Evolutionary conservation across 2,797 vertebrate species (phyloP).

Genomic region (Tokudaia tokunoshimensis): DNA sequence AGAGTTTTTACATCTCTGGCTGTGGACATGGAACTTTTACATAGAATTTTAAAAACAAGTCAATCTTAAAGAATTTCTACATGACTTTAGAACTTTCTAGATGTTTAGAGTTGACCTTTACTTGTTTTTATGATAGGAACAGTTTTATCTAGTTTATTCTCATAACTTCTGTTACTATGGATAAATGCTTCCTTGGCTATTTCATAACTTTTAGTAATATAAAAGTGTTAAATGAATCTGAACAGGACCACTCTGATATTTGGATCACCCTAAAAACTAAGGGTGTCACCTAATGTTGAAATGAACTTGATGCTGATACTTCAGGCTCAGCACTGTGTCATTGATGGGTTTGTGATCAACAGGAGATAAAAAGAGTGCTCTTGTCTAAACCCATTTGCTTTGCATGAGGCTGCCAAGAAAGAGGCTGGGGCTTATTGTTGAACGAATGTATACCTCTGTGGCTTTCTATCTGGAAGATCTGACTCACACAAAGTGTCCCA

Average conservation of each 20-base stretch:
- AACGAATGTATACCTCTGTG: neutral
- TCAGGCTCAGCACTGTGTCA: neutral
- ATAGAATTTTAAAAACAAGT: conserved; percentile 12
- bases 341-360: neutral
- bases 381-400: neutral
- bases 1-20: neutral
- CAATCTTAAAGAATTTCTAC: neutral
- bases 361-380: neutral
- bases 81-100: conserved; percentile 30
- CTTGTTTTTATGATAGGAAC: neutral
- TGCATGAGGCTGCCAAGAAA: neutral
- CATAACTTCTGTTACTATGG: neutral
- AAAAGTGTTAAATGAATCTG: conserved; percentile 4
- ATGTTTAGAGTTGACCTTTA: neutral
- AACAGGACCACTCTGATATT: neutral
- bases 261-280: neutral
- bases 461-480: neutral
- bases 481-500: neutral
- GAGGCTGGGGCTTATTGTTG: neutral
- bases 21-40: neutral
- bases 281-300: neutral
- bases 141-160: neutral
- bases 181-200: neutral
- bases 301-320: conserved; percentile 1
- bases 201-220: neutral